Conservation (phyloP, 2,888 invertebrate genomes). For the Exocentrus adspersus region DNA sequence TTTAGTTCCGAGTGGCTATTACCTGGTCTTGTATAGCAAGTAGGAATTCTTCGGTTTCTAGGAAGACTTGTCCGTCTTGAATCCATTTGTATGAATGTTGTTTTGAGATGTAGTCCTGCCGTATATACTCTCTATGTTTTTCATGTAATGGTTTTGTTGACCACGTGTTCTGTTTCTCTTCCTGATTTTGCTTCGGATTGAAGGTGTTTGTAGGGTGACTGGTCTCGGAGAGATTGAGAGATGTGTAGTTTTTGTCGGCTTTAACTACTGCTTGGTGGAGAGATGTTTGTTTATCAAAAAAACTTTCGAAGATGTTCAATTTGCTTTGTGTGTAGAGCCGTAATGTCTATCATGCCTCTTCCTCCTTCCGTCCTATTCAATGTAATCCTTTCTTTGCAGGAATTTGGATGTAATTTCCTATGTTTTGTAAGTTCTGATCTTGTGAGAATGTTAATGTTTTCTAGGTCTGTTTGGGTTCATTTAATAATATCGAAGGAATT, state of each 20-base stretch:
- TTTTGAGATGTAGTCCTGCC: neutral
- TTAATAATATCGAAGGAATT: constrained; percentile 10
- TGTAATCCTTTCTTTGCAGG: neutral
- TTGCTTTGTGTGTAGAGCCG: neutral
- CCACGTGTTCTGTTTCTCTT: neutral
- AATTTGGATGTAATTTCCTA: neutral
- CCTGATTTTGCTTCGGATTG: neutral
- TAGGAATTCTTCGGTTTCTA: too few relatives aligned
- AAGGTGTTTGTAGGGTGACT: neutral
- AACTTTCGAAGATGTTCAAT: neutral
- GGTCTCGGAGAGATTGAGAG: neutral
- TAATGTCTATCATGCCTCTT: neutral
- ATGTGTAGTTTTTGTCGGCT: neutral
- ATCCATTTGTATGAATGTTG: neutral
- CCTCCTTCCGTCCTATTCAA: neutral
- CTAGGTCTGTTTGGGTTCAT: constrained; percentile 8
- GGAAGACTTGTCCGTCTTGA: neutral
- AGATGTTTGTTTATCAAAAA: neutral
- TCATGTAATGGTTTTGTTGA: neutral
- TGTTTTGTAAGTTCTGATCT: neutral
- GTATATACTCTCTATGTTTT: neutral
- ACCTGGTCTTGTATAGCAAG: too few relatives aligned
- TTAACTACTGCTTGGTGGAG: neutral
- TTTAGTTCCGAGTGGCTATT: too few relatives aligned
- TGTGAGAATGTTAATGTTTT: neutral